A percentile compares a stretch with the other conserved stretches of the same genome.
These are phyloP conservation scores for Pollenia angustigena DNA, from an alignment of 2,888 invertebrate genomes.

Conservation along the genomic window DNA sequence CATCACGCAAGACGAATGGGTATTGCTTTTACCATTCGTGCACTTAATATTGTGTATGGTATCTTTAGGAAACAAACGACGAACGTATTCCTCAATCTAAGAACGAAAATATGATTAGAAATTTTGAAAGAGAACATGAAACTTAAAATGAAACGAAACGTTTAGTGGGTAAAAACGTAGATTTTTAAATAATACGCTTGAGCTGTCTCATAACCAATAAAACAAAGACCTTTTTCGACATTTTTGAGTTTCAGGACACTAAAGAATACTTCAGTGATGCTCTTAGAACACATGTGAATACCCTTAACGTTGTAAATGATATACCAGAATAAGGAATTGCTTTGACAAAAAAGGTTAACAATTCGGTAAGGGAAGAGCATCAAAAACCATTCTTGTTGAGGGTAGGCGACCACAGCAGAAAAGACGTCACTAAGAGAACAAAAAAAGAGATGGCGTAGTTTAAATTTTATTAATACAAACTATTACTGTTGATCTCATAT, in stretches of 20 bases:
- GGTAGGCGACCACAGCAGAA: no score
- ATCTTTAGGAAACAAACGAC: slow-evolving; percentile 15
- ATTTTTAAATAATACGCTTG: not conserved
- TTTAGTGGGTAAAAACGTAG: not conserved
- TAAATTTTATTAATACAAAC: no score
- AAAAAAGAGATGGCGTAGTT: no score
- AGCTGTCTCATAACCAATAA: not conserved
- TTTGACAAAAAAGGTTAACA: slow-evolving; percentile 13
- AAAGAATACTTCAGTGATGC: not conserved
- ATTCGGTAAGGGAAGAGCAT: slow-evolving; percentile 3
- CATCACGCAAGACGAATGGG: no score
- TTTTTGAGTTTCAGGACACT: not conserved
- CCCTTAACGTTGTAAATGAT: not conserved
- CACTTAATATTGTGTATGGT: not conserved
- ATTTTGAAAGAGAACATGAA: not conserved
- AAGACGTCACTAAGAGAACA: no score
- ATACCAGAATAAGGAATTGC: slow-evolving; percentile 2
- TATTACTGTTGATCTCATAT: no score
- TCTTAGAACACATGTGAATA: not conserved
- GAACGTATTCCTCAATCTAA: slow-evolving; percentile 11
- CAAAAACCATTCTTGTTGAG: not conserved
- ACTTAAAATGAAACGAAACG: not conserved
- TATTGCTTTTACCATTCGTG: no score
- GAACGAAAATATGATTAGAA: slow-evolving; percentile 12
- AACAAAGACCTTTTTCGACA: not conserved